These are phyloP conservation scores for Actinia tenebrosa DNA, from an alignment of 64 coral and sea anemone species.

Conservation along the genomic window DNA sequence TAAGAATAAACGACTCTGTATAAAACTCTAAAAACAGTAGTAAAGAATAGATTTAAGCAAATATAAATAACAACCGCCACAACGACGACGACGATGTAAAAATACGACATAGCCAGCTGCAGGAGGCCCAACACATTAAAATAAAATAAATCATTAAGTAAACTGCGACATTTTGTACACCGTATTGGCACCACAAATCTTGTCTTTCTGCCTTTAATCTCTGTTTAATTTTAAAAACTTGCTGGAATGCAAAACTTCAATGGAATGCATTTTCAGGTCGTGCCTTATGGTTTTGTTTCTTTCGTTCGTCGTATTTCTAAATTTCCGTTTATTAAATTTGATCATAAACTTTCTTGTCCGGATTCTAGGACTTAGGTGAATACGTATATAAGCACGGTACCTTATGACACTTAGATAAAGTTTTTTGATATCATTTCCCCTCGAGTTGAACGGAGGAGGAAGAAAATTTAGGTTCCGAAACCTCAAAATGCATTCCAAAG, in stretches of 20 bases:
- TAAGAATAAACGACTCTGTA: background rate
- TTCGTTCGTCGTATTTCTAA: background rate
- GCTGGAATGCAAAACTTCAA: background rate
- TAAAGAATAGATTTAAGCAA: too few species aligned
- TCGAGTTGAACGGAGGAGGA: constrained; percentile 28
- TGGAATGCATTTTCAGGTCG: constrained; percentile 7
- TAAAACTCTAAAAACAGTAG: background rate
- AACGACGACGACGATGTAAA: too few species aligned
- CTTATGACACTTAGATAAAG: background rate
- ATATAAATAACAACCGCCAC: too few species aligned
- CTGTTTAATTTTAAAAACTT: too few species aligned
- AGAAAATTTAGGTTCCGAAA: constrained; percentile 25
- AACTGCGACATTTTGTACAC: too few species aligned
- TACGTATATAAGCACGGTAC: too few species aligned
- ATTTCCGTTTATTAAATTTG: background rate
- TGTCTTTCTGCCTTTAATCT: background rate
- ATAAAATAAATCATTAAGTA: too few species aligned
- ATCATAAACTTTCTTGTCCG: background rate
- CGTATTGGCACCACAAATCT: background rate
- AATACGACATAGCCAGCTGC: too few species aligned
- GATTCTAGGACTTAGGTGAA: too few species aligned
- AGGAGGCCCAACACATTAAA: too few species aligned
- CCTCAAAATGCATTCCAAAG: constrained; percentile 27
- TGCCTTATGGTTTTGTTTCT: background rate
- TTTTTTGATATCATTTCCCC: background rate